Conservation (phyloP, 2,888 invertebrate species). For the Lumbricus terrestris region DNA sequence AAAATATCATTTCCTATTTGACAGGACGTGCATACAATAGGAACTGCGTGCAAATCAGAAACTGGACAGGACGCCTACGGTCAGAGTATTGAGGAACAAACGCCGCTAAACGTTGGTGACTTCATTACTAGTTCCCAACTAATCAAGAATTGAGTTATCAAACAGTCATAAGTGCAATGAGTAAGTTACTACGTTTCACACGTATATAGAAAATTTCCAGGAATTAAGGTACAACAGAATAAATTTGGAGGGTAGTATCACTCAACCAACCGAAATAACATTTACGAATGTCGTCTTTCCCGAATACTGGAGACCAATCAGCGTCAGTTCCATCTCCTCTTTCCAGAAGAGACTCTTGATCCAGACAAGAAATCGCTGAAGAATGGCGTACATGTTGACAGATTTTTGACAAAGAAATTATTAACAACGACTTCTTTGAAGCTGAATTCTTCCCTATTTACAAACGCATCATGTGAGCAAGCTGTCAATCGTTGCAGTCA, state of each 20-base stretch:
- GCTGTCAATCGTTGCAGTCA: not conserved
- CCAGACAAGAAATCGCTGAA: slow-evolving; percentile 98
- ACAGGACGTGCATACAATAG: not conserved
- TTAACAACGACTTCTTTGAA: not conserved
- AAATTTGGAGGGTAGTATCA: slow-evolving; percentile 28
- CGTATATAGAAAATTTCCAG: not conserved
- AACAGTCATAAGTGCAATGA: not conserved
- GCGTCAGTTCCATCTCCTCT: slow-evolving; percentile 99
- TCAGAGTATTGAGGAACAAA: not conserved
- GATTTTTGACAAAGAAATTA: slow-evolving; percentile 11
- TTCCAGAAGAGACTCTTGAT: slow-evolving; percentile 99
- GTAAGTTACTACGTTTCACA: not conserved
- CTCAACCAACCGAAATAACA: slow-evolving; percentile 99
- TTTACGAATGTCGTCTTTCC: slow-evolving; percentile 99
- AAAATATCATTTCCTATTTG: not conserved
- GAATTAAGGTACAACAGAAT: not conserved
- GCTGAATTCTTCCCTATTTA: slow-evolving; percentile 12
- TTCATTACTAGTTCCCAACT: not conserved
- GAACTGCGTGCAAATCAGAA: not conserved
- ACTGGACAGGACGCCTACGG: not conserved
- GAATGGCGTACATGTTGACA: slow-evolving; percentile 85
- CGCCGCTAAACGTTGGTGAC: not conserved
- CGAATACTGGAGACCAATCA: slow-evolving; percentile 97
- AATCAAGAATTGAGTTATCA: not conserved
- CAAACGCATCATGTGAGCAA: slow-evolving; percentile 14